Percentiles rank a stretch among this genome's conserved stretches.
Evolutionary conservation across 2,797 vertebrate genomes (phyloP).

Genomic region (Anomalospiza imberbis): DNA sequence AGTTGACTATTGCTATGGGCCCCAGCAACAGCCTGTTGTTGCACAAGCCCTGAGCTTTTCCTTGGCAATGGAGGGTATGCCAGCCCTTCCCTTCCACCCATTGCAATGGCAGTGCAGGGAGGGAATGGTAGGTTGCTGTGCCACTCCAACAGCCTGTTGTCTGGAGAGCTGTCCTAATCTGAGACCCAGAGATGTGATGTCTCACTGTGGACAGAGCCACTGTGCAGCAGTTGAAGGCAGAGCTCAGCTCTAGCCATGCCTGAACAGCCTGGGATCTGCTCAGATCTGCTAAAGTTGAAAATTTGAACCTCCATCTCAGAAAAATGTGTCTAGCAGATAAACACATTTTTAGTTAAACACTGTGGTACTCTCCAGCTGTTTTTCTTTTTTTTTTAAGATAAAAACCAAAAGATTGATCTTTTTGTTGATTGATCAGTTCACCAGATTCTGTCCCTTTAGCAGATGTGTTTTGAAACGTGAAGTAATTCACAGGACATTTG

Average conservation of each 20-base stretch:
- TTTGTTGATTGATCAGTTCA: background rate
- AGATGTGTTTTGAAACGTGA: background rate
- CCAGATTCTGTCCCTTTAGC: background rate
- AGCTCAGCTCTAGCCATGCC: background rate
- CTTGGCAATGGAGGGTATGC: background rate
- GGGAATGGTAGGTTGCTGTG: background rate
- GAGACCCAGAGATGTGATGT: background rate
- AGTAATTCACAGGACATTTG: background rate
- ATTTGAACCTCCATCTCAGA: background rate
- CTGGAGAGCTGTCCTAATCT: background rate
- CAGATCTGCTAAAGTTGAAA: background rate
- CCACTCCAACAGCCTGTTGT: background rate
- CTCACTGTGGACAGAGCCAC: background rate
- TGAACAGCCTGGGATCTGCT: background rate
- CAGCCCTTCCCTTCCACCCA: rapidly evolving
- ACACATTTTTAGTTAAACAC: background rate
- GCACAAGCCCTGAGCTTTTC: background rate
- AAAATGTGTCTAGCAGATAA: background rate
- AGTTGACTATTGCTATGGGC: background rate
- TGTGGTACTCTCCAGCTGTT: background rate
- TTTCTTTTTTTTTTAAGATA: background rate
- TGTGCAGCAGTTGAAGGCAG: background rate
- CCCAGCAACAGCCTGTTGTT: background rate
- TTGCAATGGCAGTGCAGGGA: background rate
- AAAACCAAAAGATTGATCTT: background rate